A percentile compares a stretch with the other conserved stretches of the same genome.
phyloP scores from a whole-genome alignment of 92 coral and sea anemone genomes.

The Epizoanthus rinbou region DNA sequence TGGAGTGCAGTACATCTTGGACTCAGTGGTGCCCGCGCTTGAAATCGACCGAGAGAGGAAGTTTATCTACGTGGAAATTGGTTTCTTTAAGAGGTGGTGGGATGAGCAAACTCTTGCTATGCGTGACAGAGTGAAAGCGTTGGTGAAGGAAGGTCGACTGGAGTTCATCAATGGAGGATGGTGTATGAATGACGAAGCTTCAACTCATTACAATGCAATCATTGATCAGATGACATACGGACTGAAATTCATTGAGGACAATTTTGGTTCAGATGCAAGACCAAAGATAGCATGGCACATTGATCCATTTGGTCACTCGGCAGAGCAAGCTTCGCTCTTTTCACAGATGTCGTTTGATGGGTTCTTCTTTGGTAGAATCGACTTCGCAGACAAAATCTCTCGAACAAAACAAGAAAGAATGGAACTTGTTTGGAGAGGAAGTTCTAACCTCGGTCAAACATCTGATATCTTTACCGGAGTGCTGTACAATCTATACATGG shows the following conservation, averaged over 20 bases:
- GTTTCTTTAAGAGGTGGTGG: constrained; percentile 76
- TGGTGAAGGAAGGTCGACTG: constrained; percentile 68
- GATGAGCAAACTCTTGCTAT: constrained; percentile 54
- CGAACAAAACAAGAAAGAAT: constrained; percentile 55
- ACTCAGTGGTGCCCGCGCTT: constrained; percentile 67
- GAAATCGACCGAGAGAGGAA: constrained; percentile 43
- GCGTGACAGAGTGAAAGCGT: constrained; percentile 63
- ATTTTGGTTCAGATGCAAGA: constrained; percentile 68
- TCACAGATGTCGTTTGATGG: constrained; percentile 84
- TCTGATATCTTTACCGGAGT: constrained; percentile 92
- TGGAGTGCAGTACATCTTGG: constrained; percentile 60
- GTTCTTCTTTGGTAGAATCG: constrained; percentile 74
- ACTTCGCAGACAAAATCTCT: constrained; percentile 59
- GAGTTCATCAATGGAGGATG: constrained; percentile 82
- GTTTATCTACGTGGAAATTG: constrained; percentile 75
- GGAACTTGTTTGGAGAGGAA: constrained; percentile 80
- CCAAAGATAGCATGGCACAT: constrained; percentile 82
- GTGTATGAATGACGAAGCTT: constrained; percentile 83
- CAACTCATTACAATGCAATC: constrained; percentile 79
- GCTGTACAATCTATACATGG: constrained; percentile 72
- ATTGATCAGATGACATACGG: constrained; percentile 79
- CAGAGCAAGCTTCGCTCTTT: constrained; percentile 74
- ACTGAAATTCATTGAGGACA: constrained; percentile 63
- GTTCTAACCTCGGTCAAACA: constrained; percentile 70
- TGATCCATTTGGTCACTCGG: constrained; percentile 83